Conservation (phyloP, 64 coral and sea anemone species). For the Trachythela sp. region DNA sequence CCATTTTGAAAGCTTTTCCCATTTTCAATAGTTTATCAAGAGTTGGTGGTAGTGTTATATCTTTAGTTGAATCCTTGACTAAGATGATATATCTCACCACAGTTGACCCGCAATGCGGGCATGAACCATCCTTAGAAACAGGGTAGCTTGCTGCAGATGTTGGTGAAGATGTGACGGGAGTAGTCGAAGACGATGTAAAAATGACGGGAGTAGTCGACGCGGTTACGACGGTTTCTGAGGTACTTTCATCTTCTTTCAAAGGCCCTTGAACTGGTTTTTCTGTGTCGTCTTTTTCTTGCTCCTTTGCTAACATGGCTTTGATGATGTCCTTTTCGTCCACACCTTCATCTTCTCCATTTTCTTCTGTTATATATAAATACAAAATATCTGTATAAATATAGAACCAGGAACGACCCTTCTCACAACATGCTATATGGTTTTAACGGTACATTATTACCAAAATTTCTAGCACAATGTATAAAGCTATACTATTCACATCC, state of each 20-base stretch:
- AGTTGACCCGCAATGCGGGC: constrained; percentile 70
- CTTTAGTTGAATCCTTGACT: constrained; percentile 58
- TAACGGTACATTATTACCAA: no score
- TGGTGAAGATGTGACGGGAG: neutral
- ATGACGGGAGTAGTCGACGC: neutral
- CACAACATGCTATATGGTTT: no score
- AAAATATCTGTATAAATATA: neutral
- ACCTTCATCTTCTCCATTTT: constrained; percentile 81
- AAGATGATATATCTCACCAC: constrained; percentile 90
- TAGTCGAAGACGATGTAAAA: neutral
- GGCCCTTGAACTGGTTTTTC: neutral
- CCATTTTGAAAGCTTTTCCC: constrained; percentile 95
- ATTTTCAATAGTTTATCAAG: constrained; percentile 61
- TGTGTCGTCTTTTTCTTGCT: constrained; percentile 47
- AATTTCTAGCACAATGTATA: no score
- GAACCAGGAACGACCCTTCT: no score
- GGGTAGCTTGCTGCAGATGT: constrained; percentile 41
- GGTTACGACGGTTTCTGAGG: neutral
- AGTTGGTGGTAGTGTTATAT: constrained; percentile 65
- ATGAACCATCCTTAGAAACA: constrained; percentile 69
- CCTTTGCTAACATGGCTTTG: constrained; percentile 89
- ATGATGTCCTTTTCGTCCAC: constrained; percentile 86
- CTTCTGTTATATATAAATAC: constrained; percentile 5
- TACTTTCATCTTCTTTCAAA: neutral
- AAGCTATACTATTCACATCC: no score